Conservation (phyloP, 2,888 invertebrate genomes). For the Trilocha varians region DNA sequence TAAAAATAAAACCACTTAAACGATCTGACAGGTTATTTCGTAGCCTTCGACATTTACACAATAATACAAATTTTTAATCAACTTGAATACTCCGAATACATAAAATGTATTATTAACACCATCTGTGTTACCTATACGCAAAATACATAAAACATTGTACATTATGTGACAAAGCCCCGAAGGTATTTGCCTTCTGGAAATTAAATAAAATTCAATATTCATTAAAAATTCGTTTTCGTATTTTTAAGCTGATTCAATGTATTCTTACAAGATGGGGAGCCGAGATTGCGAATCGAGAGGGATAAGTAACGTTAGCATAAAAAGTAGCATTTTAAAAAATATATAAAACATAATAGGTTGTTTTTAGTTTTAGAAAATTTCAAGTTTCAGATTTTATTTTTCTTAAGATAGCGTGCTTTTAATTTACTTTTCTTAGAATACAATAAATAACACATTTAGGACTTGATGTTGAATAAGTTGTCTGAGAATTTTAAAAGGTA, state of each 20-base stretch:
- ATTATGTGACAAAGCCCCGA: slow-evolving; percentile 51
- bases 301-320: slow-evolving; percentile 44
- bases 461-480: too few relatives aligned
- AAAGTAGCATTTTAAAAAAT: too few relatives aligned
- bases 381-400: too few relatives aligned
- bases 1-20: slow-evolving; percentile 18
- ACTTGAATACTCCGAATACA: slow-evolving; percentile 37
- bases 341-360: too few relatives aligned
- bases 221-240: slow-evolving; percentile 41
- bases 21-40: slow-evolving; percentile 18
- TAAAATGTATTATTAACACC: slow-evolving; percentile 62
- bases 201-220: slow-evolving; percentile 52
- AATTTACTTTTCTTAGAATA: too few relatives aligned
- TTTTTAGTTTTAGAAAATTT: too few relatives aligned
- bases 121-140: slow-evolving; percentile 49
- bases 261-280: slow-evolving; percentile 50
- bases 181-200: slow-evolving; percentile 35
- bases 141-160: slow-evolving; percentile 49
- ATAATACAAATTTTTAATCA: slow-evolving; percentile 45
- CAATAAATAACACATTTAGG: too few relatives aligned
- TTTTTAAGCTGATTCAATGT: slow-evolving; percentile 48
- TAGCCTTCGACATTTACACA: slow-evolving; percentile 27
- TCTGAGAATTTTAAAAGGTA: too few relatives aligned
- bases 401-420: too few relatives aligned
- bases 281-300: slow-evolving; percentile 53